phyloP scores from a whole-genome alignment of 2,797 vertebrate genomes.

The Columba guinea region DNA sequence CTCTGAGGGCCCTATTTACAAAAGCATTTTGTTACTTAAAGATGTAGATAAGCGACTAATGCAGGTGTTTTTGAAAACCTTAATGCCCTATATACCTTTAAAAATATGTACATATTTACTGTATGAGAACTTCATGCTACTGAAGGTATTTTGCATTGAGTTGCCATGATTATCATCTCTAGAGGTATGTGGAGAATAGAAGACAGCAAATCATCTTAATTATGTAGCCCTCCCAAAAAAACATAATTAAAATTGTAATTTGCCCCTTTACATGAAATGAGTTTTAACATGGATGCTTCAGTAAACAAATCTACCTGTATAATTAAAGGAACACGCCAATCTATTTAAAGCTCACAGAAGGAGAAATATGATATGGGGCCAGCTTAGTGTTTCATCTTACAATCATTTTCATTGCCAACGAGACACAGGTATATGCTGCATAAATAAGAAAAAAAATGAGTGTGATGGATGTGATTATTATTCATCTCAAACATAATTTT shows the following conservation, averaged over 20 bases:
- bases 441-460: constrained; percentile 43
- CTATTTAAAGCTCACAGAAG: constrained; percentile 44
- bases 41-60: not conserved
- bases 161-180: not conserved
- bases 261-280: not conserved
- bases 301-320: constrained; percentile 45
- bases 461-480: constrained; percentile 62
- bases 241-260: constrained; percentile 46
- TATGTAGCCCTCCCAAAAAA: not conserved
- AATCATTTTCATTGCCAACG: constrained; percentile 31
- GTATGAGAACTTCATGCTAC: not conserved
- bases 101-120: not conserved
- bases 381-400: constrained; percentile 9
- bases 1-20: not conserved
- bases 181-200: not conserved
- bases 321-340: constrained; percentile 46
- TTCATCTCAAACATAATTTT: constrained; percentile 35
- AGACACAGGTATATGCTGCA: constrained; percentile 32
- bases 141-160: not conserved
- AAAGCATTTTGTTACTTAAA: not conserved
- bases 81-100: not conserved
- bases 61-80: not conserved
- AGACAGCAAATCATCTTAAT: constrained; percentile 20
- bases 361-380: constrained; percentile 6
- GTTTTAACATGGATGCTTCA: constrained; percentile 9